Conservation (phyloP, 2,888 invertebrate genomes). For the Cantharis lateralis region DNA sequence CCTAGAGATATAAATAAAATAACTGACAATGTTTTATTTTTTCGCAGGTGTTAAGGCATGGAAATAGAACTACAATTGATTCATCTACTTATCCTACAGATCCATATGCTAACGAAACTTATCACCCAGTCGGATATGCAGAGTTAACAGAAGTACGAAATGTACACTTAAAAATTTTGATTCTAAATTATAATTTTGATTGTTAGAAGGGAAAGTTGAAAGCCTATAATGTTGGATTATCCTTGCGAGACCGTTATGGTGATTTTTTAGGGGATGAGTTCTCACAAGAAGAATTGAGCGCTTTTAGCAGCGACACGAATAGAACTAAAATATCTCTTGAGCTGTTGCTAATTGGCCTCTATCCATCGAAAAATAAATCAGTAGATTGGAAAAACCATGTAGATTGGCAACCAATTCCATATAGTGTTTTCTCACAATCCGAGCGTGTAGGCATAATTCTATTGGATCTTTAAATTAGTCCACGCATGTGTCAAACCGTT, state of each 20-base stretch:
- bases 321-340: slow-evolving; percentile 74
- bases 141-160: slow-evolving; percentile 57
- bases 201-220: slow-evolving; percentile 41
- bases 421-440: slow-evolving; percentile 24
- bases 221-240: slow-evolving; percentile 64
- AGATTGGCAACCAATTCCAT: slow-evolving; percentile 47
- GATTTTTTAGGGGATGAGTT: slow-evolving; percentile 63
- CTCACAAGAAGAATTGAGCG: slow-evolving; percentile 60
- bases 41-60: slow-evolving; percentile 61
- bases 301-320: slow-evolving; percentile 70
- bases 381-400: slow-evolving; percentile 60
- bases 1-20: too few species aligned
- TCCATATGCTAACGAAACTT: slow-evolving; percentile 48
- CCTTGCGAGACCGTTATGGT: slow-evolving; percentile 64
- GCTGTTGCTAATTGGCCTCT: slow-evolving; percentile 69
- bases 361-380: slow-evolving; percentile 61
- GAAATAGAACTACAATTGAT: slow-evolving; percentile 68
- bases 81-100: slow-evolving; percentile 57
- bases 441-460: not conserved
- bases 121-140: slow-evolving; percentile 59
- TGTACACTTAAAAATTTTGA: not conserved
- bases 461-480: too few species aligned
- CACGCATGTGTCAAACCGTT: too few species aligned
- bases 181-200: slow-evolving; percentile 3
- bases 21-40: too few species aligned